These are phyloP conservation scores for Ophioninae sp. DNA, from an alignment of 2,888 invertebrate genomes.

Conservation along the genomic window DNA sequence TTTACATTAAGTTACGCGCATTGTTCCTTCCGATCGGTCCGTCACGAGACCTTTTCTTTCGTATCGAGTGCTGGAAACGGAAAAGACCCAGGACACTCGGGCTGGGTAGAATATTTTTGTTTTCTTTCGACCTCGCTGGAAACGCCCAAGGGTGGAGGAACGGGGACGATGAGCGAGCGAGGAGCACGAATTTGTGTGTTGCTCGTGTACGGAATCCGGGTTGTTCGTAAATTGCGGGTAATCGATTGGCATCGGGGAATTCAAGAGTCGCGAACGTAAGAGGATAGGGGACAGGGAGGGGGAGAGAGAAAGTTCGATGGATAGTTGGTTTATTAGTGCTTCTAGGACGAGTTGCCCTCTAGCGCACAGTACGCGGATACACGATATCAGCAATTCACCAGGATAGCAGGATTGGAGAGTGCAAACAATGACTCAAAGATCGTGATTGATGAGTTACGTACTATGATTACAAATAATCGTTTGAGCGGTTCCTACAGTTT, in stretches of 20 bases:
- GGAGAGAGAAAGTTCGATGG: no score
- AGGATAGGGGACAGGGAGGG: background rate
- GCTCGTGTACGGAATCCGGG: background rate
- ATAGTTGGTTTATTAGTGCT: no score
- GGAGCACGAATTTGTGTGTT: background rate
- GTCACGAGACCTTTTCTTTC: background rate
- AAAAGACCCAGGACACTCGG: background rate
- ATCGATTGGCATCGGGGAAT: slow-evolving; percentile 9
- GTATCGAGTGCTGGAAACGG: background rate
- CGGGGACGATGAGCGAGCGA: background rate
- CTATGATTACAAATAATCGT: no score
- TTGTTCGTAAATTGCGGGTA: background rate
- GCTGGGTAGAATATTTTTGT: background rate
- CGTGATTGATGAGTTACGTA: no score
- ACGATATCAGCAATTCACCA: no score
- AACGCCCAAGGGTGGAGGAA: background rate
- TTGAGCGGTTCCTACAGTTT: no score
- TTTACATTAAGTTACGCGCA: background rate
- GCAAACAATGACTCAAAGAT: no score
- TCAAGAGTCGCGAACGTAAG: background rate
- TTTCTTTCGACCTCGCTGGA: background rate
- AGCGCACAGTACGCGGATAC: no score
- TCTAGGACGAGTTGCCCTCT: no score
- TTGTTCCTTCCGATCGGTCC: background rate
- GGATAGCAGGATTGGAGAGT: no score